Evolutionary conservation across 2,797 vertebrate species (phyloP), one percentile per base, ranked within the genome.

Genomic region (Pseudomugil tenellus): DNA sequence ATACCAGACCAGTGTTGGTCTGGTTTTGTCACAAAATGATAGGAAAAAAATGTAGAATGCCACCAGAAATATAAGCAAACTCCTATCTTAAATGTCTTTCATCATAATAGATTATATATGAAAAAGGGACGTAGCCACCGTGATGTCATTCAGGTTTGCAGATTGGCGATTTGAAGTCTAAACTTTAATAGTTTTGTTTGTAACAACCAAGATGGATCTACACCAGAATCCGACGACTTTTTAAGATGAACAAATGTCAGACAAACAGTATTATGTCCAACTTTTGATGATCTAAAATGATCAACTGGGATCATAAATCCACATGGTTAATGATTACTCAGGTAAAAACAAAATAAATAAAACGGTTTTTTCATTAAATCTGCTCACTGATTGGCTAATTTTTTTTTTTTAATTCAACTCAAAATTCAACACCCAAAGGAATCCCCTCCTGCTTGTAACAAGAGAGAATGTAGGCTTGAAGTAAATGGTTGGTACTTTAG

Each of bases 41-140:
- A 58, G 58, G 31, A 58, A 60, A 54, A 60, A 80, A 62, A 74
- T 41, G 58, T 16, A 68, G 29, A 74, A 74, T 13, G 25, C 41
- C 67, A 76, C 9, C 68, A 80, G 56, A 52, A 3, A n/a, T 14
- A 4, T 23, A 31, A 37, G 75, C 17, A 55, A 11, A 37, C 12
- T 51, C 4, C 16, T 37, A 23, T 34, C 46, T n/a, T 8, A 34
- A 68, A 58, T 53, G 23, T 35, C 53, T 16, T 25, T 32, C 11
- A 71, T 55, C 2, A 51, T 61, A 25, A 31, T 10, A 57, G 68
- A 63, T 54, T 63, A 29, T 63, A 63, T 57, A 37, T 58, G 63
- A 71, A 70, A 71, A 54, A 63, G n/a, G 49, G 55, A 35, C 54
- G 43, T 28, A 58, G 68, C 60, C 53, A 26, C 28, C 26, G 19